These are phyloP conservation scores for Vanessa cardui DNA, from an alignment of 2,888 invertebrate genomes.

Conservation along the genomic window DNA sequence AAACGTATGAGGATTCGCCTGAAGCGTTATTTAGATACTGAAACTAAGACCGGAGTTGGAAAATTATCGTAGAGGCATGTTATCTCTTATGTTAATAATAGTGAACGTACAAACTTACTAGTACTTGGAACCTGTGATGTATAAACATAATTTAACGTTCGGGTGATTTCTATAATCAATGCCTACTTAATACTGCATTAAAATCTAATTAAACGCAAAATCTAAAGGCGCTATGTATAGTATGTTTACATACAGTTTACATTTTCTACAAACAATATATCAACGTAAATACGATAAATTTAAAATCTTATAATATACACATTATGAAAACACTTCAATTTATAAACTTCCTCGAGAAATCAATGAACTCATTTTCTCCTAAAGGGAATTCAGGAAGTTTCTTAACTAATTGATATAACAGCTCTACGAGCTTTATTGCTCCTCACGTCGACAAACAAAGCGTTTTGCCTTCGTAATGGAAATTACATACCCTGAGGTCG, in stretches of 20 bases:
- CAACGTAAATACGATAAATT: too few relatives aligned
- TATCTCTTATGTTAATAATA: slow-evolving; percentile 21
- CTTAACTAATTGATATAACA: slow-evolving; percentile 55
- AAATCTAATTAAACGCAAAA: too few relatives aligned
- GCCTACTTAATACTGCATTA: too few relatives aligned
- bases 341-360: not conserved
- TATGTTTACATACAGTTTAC: too few relatives aligned
- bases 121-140: slow-evolving; percentile 17
- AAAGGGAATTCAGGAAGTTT: slow-evolving; percentile 20
- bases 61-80: slow-evolving; percentile 27
- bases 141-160: not conserved
- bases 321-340: not conserved
- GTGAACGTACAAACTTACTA: slow-evolving; percentile 24
- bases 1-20: slow-evolving; percentile 19
- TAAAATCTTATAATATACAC: not conserved
- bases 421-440: slow-evolving; percentile 61
- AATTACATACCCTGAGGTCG: slow-evolving; percentile 80
- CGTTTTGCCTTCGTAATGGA: slow-evolving; percentile 75
- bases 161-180: not conserved
- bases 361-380: not conserved
- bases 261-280: too few relatives aligned
- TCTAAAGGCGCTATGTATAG: too few relatives aligned
- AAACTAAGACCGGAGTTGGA: slow-evolving; percentile 26
- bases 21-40: slow-evolving; percentile 24
- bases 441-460: slow-evolving; percentile 73